Percentiles rank a stretch among this genome's conserved stretches.
phyloP scores from a whole-genome alignment of 2,113 vertebrate genomes.

The Chloroceryle aenea region DNA sequence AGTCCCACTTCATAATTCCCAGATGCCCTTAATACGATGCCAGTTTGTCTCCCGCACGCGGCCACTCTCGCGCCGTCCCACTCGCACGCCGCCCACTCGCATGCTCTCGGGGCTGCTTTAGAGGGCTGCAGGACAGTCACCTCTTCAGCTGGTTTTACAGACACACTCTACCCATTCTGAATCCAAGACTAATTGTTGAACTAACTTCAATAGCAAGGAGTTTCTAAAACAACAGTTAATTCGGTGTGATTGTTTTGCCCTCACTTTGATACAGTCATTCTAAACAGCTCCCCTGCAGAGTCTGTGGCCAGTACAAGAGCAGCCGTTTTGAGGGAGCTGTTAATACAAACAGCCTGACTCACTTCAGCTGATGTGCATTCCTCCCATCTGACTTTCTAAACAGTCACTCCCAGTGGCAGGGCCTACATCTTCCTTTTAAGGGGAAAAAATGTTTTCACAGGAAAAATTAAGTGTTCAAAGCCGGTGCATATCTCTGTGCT shows the following conservation, averaged over 20 bases:
- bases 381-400: conserved; percentile 56
- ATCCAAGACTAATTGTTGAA: background rate
- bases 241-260: background rate
- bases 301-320: background rate
- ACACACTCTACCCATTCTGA: background rate
- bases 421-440: conserved; percentile 77
- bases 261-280: background rate
- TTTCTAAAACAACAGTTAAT: background rate
- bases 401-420: conserved; percentile 59
- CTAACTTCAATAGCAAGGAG: background rate
- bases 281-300: conserved; percentile 33
- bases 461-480: conserved; percentile 65
- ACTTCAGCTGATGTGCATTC: conserved; percentile 44
- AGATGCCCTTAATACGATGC: background rate
- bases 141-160: background rate
- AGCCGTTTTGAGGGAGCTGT: background rate
- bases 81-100: fast-evolving
- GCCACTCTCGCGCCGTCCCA: background rate
- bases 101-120: background rate
- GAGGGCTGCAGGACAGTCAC: background rate
- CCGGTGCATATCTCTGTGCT: background rate
- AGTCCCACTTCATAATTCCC: conserved; percentile 11
- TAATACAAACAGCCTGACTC: conserved; percentile 53
- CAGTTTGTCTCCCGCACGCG: background rate
- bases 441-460: conserved; percentile 79